These are phyloP conservation scores for Alviniconcha strummeri DNA, from an alignment of 2,888 invertebrate species.

Conservation along the genomic window DNA sequence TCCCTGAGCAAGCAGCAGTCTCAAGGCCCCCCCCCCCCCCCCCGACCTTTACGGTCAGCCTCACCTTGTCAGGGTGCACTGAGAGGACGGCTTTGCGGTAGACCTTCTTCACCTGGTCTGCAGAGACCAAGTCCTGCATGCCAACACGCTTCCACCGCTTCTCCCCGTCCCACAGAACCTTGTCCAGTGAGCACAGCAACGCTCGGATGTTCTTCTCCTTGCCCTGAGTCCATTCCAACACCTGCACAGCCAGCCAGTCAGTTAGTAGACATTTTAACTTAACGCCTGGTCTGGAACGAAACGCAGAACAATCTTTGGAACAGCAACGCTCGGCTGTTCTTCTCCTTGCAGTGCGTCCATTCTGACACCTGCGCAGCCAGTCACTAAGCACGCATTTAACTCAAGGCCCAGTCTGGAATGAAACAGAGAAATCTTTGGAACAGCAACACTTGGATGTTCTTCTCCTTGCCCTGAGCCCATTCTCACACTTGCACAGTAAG, in stretches of 20 bases:
- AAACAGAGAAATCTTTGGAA: constrained; percentile 75
- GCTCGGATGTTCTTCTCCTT: constrained; percentile 98
- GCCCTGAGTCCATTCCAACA: constrained; percentile 87
- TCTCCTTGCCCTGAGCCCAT: constrained; percentile 94
- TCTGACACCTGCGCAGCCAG: constrained; percentile 79
- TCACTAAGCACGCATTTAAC: too few relatives aligned
- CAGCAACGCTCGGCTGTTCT: constrained; percentile 97
- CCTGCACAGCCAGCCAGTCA: constrained; percentile 75
- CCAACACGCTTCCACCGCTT: constrained; percentile 93
- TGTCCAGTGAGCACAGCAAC: constrained; percentile 93
- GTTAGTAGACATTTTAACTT: too few relatives aligned
- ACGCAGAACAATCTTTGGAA: too few relatives aligned
- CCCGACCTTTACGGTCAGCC: not conserved
- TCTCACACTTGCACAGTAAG: constrained; percentile 78
- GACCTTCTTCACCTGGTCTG: constrained; percentile 95
- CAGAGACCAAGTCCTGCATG: constrained; percentile 94
- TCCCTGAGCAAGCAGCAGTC: too few relatives aligned
- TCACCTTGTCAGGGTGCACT: constrained; percentile 98
- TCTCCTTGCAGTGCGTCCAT: constrained; percentile 94
- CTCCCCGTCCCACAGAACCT: constrained; percentile 92
- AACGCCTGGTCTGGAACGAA: too few relatives aligned
- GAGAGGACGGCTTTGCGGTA: constrained; percentile 96
- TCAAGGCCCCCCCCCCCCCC: too few relatives aligned
- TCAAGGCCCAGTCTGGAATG: too few relatives aligned
- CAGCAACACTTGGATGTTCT: constrained; percentile 94